These are phyloP conservation scores for Apolygus lucorum DNA, from an alignment of 1,140 invertebrate species.

Conservation along the genomic window DNA sequence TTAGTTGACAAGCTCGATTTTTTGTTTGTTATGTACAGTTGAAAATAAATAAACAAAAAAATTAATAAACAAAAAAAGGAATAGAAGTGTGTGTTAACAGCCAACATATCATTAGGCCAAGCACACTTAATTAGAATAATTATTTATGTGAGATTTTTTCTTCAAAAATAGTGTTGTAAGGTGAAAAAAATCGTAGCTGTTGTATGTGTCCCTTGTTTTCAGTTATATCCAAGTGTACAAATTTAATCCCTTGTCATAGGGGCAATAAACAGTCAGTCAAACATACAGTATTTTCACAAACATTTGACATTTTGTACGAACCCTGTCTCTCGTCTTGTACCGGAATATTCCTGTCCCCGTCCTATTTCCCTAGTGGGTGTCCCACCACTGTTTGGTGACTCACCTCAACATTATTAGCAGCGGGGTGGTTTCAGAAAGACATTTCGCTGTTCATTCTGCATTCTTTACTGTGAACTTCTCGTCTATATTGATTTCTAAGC, in stretches of 20 bases:
- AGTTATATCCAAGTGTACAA: constrained; percentile 25
- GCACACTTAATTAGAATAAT: constrained; percentile 19
- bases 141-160: constrained; percentile 24
- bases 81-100: background rate
- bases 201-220: constrained; percentile 26
- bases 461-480: too few relatives aligned
- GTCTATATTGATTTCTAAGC: too few relatives aligned
- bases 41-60: background rate
- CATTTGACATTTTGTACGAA: background rate
- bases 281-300: constrained; percentile 25
- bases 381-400: too few relatives aligned
- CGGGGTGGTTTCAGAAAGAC: too few relatives aligned
- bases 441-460: too few relatives aligned
- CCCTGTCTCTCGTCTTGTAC: too few relatives aligned
- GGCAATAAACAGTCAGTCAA: constrained; percentile 28
- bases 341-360: too few relatives aligned
- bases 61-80: background rate
- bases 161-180: constrained; percentile 24
- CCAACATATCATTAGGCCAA: constrained; percentile 26
- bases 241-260: constrained; percentile 21
- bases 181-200: constrained; percentile 23
- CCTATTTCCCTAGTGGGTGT: too few relatives aligned
- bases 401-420: too few relatives aligned
- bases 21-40: constrained; percentile 28
- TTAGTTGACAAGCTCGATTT: constrained; percentile 19